A percentile compares a stretch with the other conserved stretches of the same genome.
Conservation (phyloP, 1,140 invertebrate genomes). For the Cylas formicarius region DNA sequence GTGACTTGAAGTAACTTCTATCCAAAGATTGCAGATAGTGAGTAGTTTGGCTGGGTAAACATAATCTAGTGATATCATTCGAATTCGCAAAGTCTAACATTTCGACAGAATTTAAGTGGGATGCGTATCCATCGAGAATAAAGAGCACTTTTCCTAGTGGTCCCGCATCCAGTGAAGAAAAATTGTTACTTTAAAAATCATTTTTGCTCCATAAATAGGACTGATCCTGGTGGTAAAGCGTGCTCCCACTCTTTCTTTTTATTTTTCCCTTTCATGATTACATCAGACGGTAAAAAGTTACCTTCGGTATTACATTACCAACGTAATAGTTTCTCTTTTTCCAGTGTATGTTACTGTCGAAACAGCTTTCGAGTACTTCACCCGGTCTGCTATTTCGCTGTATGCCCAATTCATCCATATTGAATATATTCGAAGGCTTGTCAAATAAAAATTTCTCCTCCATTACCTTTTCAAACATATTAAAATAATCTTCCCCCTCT, state of each 20-base stretch:
- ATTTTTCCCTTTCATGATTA: too few species aligned
- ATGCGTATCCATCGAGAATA: conserved; percentile 35
- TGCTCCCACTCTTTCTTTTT: too few species aligned
- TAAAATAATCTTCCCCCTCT: too few species aligned
- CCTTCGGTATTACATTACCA: conserved; percentile 32
- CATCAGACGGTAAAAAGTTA: conserved; percentile 34
- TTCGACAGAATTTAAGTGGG: conserved; percentile 25
- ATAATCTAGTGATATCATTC: conserved; percentile 14
- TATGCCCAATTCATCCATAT: too few species aligned
- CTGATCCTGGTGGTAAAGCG: too few species aligned
- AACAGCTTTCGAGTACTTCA: too few species aligned
- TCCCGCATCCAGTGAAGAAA: conserved; percentile 36
- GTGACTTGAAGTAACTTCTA: conserved; percentile 14
- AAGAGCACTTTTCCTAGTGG: conserved; percentile 27
- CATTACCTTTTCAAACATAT: too few species aligned
- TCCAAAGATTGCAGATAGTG: conserved; percentile 30
- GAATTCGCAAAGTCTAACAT: conserved; percentile 12
- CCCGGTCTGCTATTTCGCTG: too few species aligned
- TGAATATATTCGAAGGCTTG: too few species aligned
- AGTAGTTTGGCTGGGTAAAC: conserved; percentile 34
- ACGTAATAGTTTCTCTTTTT: too few species aligned
- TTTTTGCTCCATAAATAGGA: conserved; percentile 38
- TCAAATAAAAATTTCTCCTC: too few species aligned
- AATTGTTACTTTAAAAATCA: conserved; percentile 37
- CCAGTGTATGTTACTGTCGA: too few species aligned